phyloP scores from a whole-genome alignment of 2,888 invertebrate species.

The Oscheius sp. region DNA sequence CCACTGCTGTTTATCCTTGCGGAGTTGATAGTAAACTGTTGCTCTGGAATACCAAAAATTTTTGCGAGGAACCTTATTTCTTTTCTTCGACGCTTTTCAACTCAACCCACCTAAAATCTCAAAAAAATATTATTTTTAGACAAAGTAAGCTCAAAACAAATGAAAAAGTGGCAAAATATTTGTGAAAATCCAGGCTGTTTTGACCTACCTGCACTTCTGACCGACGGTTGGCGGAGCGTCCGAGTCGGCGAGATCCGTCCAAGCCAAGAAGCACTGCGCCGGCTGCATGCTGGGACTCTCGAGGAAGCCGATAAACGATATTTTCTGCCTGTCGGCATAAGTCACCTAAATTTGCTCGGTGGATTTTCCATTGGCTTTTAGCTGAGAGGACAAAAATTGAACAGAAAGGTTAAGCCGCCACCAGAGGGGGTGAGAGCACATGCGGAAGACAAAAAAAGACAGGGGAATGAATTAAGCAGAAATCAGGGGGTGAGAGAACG shows the following conservation, averaged over 20 bases:
- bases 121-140: too few species aligned
- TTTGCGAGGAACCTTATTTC: not conserved
- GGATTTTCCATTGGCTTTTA: not conserved
- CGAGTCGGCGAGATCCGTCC: constrained; percentile 49
- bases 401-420: not conserved
- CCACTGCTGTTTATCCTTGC: constrained; percentile 50
- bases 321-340: not conserved
- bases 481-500: not conserved
- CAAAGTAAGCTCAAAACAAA: too few species aligned
- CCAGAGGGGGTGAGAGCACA: not conserved
- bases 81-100: too few species aligned
- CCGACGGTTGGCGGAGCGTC: constrained; percentile 40
- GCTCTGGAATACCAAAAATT: constrained; percentile 26
- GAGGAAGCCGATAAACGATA: constrained; percentile 45
- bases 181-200: constrained; percentile 1
- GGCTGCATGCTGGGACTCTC: constrained; percentile 38
- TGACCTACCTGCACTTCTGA: constrained; percentile 29
- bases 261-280: constrained; percentile 43
- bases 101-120: too few species aligned
- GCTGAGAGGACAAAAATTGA: not conserved
- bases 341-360: constrained; percentile 28
- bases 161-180: too few species aligned
- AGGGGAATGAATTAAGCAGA: too few species aligned
- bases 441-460: not conserved
- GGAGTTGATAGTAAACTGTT: constrained; percentile 48